These are phyloP conservation scores for Phylloscopus whistleri DNA, from an alignment of 2,113 vertebrate genomes.

Conservation along the genomic window DNA sequence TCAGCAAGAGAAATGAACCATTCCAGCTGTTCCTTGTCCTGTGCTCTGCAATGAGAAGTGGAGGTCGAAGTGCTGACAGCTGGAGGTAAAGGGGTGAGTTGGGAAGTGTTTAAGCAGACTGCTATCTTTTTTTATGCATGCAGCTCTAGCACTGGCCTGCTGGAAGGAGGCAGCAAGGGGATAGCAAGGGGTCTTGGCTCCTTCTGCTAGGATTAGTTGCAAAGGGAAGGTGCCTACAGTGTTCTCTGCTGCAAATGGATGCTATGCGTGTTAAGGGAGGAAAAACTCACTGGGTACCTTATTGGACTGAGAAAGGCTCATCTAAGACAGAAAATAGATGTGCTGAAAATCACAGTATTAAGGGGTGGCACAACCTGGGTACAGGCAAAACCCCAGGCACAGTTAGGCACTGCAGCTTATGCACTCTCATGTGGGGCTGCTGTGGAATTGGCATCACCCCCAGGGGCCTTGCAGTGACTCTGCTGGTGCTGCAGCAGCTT, in stretches of 20 bases:
- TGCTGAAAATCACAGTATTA: not conserved
- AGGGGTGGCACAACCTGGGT: not conserved
- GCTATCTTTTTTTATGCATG: not conserved
- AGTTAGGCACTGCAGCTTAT: fast-evolving
- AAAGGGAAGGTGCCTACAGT: not conserved
- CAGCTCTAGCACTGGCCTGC: not conserved
- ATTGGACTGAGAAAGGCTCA: not conserved
- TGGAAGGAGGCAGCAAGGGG: not conserved
- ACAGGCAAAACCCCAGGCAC: not conserved
- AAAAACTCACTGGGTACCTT: not conserved
- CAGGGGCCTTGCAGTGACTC: not conserved
- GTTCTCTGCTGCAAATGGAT: not conserved
- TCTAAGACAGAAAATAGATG: not conserved
- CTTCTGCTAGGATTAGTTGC: not conserved
- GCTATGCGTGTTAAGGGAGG: not conserved
- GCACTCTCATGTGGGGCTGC: fast-evolving
- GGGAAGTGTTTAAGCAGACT: not conserved
- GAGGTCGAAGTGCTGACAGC: not conserved
- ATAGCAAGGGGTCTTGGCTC: not conserved
- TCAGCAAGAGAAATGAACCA: not conserved
- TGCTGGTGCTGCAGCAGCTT: not conserved
- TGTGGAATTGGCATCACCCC: not conserved
- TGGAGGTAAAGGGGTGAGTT: not conserved
- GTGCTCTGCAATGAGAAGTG: not conserved
- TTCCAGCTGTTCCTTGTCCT: not conserved